Conservation (phyloP, 2,797 vertebrate species). For the Microcaecilia unicolor region DNA sequence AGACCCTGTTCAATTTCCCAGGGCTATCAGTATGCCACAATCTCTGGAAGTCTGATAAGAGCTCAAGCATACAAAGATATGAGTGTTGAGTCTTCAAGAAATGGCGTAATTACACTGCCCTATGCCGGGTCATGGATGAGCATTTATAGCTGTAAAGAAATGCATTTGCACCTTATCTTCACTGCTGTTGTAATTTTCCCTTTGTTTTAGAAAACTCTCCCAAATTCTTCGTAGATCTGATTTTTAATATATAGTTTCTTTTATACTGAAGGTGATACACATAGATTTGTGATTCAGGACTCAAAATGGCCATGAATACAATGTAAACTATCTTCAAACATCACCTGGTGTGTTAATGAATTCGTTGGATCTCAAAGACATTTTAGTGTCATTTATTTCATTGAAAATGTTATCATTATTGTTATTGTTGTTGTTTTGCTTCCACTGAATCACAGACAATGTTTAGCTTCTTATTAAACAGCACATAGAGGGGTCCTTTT, state of each 20-base stretch:
- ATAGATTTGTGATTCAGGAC: slow-evolving; percentile 22
- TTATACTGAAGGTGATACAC: slow-evolving; percentile 26
- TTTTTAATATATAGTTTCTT: slow-evolving; percentile 27
- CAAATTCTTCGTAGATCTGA: slow-evolving; percentile 25
- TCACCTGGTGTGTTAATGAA: slow-evolving; percentile 7
- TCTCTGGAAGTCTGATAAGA: slow-evolving; percentile 39
- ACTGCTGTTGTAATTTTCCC: slow-evolving; percentile 41
- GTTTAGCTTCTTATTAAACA: slow-evolving; percentile 9
- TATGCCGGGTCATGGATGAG: slow-evolving; percentile 10
- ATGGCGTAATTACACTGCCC: slow-evolving; percentile 17
- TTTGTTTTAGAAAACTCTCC: slow-evolving; percentile 36
- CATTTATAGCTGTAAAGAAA: slow-evolving; percentile 16
- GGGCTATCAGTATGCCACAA: slow-evolving; percentile 20
- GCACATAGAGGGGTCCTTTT: no score
- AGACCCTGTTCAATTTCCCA: slow-evolving; percentile 27
- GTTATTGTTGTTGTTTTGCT: no score
- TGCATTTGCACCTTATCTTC: slow-evolving; percentile 28
- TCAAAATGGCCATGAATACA: neutral
- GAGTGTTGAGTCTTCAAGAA: slow-evolving; percentile 7
- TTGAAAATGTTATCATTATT: no score
- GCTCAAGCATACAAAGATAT: slow-evolving; percentile 13
- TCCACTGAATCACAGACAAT: slow-evolving; percentile 15
- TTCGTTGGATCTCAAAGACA: neutral
- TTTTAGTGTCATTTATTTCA: slow-evolving; percentile 15
- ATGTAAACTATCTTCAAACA: slow-evolving; percentile 2